Evolutionary conservation across 2,113 vertebrate species (phyloP).

Genomic region (Trinectes maculatus): DNA sequence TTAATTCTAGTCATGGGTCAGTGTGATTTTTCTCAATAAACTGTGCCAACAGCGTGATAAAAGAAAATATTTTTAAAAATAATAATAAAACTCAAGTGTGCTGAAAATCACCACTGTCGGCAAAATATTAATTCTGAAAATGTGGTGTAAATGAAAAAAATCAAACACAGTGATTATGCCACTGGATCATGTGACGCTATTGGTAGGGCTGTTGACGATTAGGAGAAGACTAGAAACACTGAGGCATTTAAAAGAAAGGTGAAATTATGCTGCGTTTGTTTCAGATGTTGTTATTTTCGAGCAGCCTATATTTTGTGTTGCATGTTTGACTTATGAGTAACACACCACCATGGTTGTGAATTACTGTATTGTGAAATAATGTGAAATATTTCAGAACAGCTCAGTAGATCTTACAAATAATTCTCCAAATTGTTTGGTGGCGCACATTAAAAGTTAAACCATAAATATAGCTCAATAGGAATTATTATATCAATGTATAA

Average conservation of each 20-base stretch:
- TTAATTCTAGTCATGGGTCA: conserved; percentile 32
- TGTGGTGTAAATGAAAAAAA: not conserved
- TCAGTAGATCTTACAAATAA: conserved; percentile 5
- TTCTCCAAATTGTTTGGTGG: not conserved
- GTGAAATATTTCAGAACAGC: not conserved
- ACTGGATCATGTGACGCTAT: conserved; percentile 11
- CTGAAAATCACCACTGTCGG: not conserved
- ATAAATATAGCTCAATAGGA: not conserved
- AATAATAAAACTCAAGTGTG: not conserved
- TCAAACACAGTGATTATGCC: not conserved
- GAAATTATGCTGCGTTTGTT: not conserved
- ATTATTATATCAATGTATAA: not conserved
- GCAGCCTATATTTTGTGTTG: too few relatives aligned
- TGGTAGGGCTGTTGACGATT: not conserved
- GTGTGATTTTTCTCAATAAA: conserved; percentile 15
- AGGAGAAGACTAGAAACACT: conserved; percentile 3
- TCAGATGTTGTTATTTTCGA: not conserved
- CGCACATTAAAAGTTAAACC: not conserved
- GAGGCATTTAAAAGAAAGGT: conserved; percentile 9
- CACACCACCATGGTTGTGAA: too few relatives aligned
- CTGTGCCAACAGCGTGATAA: not conserved
- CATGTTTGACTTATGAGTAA: not conserved
- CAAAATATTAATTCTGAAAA: not conserved
- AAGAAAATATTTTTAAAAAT: conserved; percentile 9
- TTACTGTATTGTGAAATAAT: too few relatives aligned